Evolutionary conservation across 2,888 invertebrate species (phyloP), one percentile per base, ranked within the genome.

Genomic region (Callyntrura guangdongensis): DNA sequence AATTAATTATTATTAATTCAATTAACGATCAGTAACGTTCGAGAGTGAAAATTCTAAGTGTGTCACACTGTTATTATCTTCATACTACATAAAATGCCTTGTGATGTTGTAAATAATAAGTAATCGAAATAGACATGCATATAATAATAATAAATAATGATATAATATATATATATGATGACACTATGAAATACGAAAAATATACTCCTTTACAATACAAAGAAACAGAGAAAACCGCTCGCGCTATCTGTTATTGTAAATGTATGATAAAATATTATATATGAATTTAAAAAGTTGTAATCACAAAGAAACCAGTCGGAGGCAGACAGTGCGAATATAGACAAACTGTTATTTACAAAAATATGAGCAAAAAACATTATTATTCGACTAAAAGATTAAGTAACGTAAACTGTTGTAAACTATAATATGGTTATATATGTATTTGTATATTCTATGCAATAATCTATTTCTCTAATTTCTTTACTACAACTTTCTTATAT

Each of bases 41-140:
- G 81, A 56, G 72, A 88, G 81, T 22, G 56, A 49, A 61, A 86
- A 74, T 25, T 17, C 1, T 67, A 72, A 25, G 77, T 79, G 86
- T 69, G 64, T 81, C 82, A 81, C 36, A n/a, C 69, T 27, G 27
- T 84, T 85, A 36, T 53, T 72, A 77, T 77, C 61, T 77, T 86
- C 61, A 86, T 82, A 36, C 36, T 36, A 77, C 49, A 82, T 22
- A 86, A 90, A 90, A 90, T 90, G 90, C 90, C 90, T 90, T 90
- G 90, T 90, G 90, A 90, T 90, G 86, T 82, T 90, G 90, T 90
- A 90, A 56, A 90, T 90, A 90, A 49, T 89, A 89, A 59, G 56
- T 77, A 84, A 81, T 81, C 81, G 81, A 81, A 81, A 81, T 81
- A 81, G 81, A 81, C 81, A 81, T 81, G 61, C 36, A 81, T 61